Percentiles rank a stretch among this genome's conserved stretches.
Conservation (phyloP, 2,113 vertebrate genomes). For the Ranitomeya imitator region DNA sequence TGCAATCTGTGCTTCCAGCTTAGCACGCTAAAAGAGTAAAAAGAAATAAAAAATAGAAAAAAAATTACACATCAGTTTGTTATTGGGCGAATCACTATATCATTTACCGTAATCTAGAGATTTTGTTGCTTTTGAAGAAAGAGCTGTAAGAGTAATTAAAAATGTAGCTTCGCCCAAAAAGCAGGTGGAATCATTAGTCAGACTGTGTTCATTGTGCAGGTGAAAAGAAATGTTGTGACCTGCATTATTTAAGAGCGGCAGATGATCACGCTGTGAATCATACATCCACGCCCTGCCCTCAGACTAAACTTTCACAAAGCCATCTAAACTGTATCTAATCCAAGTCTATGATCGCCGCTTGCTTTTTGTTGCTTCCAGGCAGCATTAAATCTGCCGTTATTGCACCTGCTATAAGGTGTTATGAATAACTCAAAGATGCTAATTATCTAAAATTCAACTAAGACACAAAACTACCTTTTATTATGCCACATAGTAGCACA, state of each 20-base stretch:
- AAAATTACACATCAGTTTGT: neutral
- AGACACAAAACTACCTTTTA: neutral
- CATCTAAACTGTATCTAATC: constrained; percentile 36
- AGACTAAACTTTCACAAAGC: constrained; percentile 48
- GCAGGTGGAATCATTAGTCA: constrained; percentile 21
- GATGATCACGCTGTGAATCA: constrained; percentile 46
- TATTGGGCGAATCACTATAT: neutral
- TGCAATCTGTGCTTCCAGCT: constrained; percentile 86
- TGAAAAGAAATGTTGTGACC: neutral
- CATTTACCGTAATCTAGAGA: neutral
- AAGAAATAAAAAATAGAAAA: neutral
- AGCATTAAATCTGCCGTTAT: constrained; percentile 25
- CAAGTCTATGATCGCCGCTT: constrained; percentile 5
- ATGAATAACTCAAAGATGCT: neutral
- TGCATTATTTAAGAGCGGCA: constrained; percentile 57
- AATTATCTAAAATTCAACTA: neutral
- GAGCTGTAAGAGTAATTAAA: neutral
- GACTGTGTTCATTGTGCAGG: neutral
- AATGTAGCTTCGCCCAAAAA: neutral
- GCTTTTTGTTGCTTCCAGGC: constrained; percentile 52
- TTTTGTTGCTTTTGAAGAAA: neutral
- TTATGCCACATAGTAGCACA: neutral
- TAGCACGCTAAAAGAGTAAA: constrained; percentile 75
- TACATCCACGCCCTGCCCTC: constrained; percentile 46
- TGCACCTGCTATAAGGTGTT: constrained; percentile 51